Percentiles rank a stretch among this genome's conserved stretches.
Evolutionary conservation across 2,797 vertebrate species (phyloP).

Genomic region (Phylloscopus collybita): DNA sequence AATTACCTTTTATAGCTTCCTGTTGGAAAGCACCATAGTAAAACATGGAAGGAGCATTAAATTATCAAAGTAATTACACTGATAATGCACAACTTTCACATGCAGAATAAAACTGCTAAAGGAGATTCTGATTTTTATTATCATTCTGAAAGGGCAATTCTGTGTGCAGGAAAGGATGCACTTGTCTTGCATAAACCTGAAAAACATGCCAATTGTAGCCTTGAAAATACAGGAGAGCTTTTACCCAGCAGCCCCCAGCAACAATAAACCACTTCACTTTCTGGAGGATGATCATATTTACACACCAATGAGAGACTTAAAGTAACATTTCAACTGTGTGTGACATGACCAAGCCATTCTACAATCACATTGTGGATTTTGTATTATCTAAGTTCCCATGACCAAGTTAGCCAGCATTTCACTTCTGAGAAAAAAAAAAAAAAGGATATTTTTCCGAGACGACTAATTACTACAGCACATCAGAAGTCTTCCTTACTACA

Average conservation of each 20-base stretch:
- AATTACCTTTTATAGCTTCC: conserved; percentile 57
- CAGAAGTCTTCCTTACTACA: background rate
- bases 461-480: background rate
- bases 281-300: background rate
- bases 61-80: conserved; percentile 29
- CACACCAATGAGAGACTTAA: background rate
- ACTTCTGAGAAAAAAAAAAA: fast-evolving
- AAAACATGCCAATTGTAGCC: background rate
- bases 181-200: background rate
- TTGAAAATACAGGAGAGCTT: background rate
- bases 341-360: background rate
- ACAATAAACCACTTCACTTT: background rate
- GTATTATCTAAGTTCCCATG: background rate
- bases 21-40: conserved; percentile 24
- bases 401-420: background rate
- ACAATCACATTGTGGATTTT: background rate
- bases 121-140: background rate
- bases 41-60: background rate
- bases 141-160: background rate
- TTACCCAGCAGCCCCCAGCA: background rate
- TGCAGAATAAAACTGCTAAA: conserved; percentile 5
- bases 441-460: background rate
- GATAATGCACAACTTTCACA: conserved; percentile 18
- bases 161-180: background rate
- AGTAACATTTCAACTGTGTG: background rate